Evolutionary conservation across 2,888 invertebrate species (phyloP).

Genomic region (Nomada goodeniana): DNA sequence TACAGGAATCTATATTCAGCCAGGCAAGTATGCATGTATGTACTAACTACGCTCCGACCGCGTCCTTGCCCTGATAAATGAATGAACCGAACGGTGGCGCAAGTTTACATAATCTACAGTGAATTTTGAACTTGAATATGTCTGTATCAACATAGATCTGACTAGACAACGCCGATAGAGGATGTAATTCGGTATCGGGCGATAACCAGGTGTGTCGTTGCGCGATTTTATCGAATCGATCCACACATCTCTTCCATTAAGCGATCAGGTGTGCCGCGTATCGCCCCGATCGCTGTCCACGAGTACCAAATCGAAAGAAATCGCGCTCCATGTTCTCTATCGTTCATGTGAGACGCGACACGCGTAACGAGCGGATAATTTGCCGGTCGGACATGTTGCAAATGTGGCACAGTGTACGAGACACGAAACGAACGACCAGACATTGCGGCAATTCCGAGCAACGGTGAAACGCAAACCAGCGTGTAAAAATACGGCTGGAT

Average conservation of each 20-base stretch:
- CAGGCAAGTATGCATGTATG: too few relatives aligned
- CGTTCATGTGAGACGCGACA: background rate
- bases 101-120: background rate
- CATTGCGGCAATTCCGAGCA: conserved; percentile 6
- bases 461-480: conserved; percentile 9
- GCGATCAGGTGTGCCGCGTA: conserved; percentile 11
- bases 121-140: conserved; percentile 5
- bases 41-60: background rate
- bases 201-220: conserved; percentile 45
- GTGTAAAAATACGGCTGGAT: background rate
- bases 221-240: conserved; percentile 32
- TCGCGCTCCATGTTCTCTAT: background rate
- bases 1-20: too few relatives aligned
- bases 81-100: background rate
- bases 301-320: background rate
- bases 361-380: conserved; percentile 23
- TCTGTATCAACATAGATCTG: background rate
- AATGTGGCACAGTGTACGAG: background rate
- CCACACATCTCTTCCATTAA: conserved; percentile 17
- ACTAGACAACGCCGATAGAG: background rate
- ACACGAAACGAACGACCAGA: conserved; percentile 9
- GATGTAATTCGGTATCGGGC: background rate
- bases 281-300: background rate
- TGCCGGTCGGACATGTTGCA: background rate
- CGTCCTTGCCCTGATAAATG: background rate